These are phyloP conservation scores for Mayetiola destructor DNA, from an alignment of 2,888 invertebrate genomes.

Conservation along the genomic window DNA sequence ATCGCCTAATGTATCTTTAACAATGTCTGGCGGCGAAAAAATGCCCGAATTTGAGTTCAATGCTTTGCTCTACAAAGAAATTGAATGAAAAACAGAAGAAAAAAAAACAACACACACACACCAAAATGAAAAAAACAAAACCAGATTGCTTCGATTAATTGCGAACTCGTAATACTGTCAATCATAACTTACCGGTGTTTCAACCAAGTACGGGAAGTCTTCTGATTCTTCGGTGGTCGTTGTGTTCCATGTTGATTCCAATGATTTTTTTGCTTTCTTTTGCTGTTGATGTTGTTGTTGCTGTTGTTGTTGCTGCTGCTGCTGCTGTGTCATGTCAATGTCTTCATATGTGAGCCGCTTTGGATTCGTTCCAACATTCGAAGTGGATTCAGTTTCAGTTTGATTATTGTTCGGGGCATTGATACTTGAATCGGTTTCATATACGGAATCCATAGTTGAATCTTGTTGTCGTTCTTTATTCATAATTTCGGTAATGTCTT, in stretches of 20 bases:
- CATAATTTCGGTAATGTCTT: conserved; percentile 79
- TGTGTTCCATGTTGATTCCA: conserved; percentile 30
- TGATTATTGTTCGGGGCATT: conserved; percentile 14
- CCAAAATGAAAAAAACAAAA: conserved; percentile 15
- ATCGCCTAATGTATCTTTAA: conserved; percentile 56
- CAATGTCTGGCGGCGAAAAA: conserved; percentile 77
- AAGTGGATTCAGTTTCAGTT: not conserved
- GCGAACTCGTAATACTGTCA: not conserved
- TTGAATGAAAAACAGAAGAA: not conserved
- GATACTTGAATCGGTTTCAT: conserved; percentile 21
- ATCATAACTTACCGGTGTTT: conserved; percentile 53
- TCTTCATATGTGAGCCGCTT: conserved; percentile 8
- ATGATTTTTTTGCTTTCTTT: conserved; percentile 17
- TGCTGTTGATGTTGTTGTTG: not conserved
- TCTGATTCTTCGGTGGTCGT: conserved; percentile 35
- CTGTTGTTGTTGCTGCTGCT: conserved; percentile 11
- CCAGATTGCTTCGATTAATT: conserved; percentile 6
- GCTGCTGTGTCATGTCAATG: not conserved
- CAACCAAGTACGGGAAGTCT: conserved; percentile 55
- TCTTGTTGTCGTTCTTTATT: conserved; percentile 58
- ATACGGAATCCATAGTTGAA: conserved; percentile 33
- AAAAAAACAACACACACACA: conserved; percentile 9
- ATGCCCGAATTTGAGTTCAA: conserved; percentile 56
- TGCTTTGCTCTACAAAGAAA: conserved; percentile 56
- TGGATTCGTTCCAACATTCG: conserved; percentile 15